Base-by-base conservation (phyloP, 2,113 vertebrate species). In the Zapornia atra region DNA sequence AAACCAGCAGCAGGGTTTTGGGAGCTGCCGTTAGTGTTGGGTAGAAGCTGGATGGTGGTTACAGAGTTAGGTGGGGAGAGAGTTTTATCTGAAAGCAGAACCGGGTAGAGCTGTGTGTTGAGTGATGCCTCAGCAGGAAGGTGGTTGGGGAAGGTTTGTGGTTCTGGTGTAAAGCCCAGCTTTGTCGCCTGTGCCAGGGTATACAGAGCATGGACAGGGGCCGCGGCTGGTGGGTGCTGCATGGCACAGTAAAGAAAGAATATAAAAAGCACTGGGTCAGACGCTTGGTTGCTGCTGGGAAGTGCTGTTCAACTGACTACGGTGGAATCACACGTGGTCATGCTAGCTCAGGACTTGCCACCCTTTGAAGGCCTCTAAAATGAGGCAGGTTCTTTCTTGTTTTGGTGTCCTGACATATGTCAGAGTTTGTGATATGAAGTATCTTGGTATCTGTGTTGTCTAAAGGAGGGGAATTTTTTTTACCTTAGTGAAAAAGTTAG, bases 121-220 rank as follows among this genome's bases (percentile, higher is more conserved):
- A 56, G 34, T 0, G 0, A 18, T 88, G 53, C 34, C 25, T 69
- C 0, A 2, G 54, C 10, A 16, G 33, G 73, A 11, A 22, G 9
- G 21, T 48, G 42, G 4, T 22, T 73, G 20, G 66, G 34, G 50
- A 40, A 61, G 16, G 33, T 61, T 71, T 3, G 0, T 5, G 6
- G 50, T 73, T 33, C 42, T 0, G 0, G 2, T 66, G 28, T 29
- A 11, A 80, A 82, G 24, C 40, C 19, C 15, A 9, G 21, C 8
- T 61, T 44, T 83, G 46, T 46, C 38, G 19, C 33, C 1, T 0
- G 13, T 38, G 38, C 34, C 48, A 34, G 78, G 54, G n/a, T 19
- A 53, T 53, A 51, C 22, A 51, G 50, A 48, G 21, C 21, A 10
- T 48, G 48, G 60, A 38, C 50, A 48, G 46, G 13, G 15, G 29